Evolutionary conservation across 2,113 vertebrate species (phyloP).

Genomic region (Amblyopsis rosae): DNA sequence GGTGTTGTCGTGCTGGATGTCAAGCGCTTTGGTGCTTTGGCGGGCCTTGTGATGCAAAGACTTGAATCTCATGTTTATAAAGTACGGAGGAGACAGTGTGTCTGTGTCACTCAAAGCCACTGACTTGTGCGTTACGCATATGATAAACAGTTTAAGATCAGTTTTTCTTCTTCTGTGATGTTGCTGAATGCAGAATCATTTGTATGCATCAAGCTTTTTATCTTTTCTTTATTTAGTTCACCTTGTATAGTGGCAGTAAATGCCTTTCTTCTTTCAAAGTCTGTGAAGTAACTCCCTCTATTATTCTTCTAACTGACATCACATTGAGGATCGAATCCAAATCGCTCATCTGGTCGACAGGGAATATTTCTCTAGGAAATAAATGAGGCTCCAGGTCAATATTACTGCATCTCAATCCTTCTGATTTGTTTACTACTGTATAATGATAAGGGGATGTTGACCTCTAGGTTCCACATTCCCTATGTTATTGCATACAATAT

Average conservation of each 20-base stretch:
- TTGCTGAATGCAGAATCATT: not conserved
- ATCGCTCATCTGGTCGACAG: too few relatives aligned
- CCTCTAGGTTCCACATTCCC: too few relatives aligned
- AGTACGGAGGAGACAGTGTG: slow-evolving; percentile 12
- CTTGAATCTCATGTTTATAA: slow-evolving; percentile 55
- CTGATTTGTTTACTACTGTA: too few relatives aligned
- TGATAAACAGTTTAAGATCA: slow-evolving; percentile 21
- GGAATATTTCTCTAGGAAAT: too few relatives aligned
- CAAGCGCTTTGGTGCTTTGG: slow-evolving; percentile 51
- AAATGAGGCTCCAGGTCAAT: too few relatives aligned
- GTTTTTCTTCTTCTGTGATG: slow-evolving; percentile 12
- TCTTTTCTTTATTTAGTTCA: slow-evolving; percentile 27
- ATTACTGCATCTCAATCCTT: too few relatives aligned
- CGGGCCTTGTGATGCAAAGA: slow-evolving; percentile 35
- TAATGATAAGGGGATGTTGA: too few relatives aligned
- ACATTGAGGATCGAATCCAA: too few relatives aligned
- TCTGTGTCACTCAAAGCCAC: slow-evolving; percentile 6
- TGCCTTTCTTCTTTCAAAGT: not conserved
- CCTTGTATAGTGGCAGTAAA: slow-evolving; percentile 3
- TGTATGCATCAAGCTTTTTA: not conserved
- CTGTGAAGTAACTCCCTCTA: not conserved
- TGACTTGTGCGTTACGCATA: too few relatives aligned
- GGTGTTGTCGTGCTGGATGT: slow-evolving; percentile 32
- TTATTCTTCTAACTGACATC: not conserved
- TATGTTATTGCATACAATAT: too few relatives aligned